Evolutionary conservation across 1,140 invertebrate species (phyloP), one percentile per base, ranked within the genome.

Genomic region (Glomeris maerens): DNA sequence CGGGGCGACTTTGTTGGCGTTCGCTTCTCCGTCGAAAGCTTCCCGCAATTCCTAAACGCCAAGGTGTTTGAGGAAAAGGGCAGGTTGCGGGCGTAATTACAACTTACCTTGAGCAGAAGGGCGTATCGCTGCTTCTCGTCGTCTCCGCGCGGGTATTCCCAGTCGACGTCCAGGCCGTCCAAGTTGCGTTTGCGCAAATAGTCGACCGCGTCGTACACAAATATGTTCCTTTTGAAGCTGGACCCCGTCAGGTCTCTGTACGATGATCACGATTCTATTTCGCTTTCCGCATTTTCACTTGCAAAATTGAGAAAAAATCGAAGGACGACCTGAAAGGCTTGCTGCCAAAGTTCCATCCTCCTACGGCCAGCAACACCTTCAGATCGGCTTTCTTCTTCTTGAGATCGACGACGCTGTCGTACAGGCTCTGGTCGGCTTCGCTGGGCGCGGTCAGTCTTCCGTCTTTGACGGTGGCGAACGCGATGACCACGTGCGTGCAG

Each of bases 81-180:
- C 2, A 41, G n/a, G n/a, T n/a, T n/a, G n/a, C n/a, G n/a, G n/a
- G n/a, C n/a, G n/a, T n/a, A n/a, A n/a, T n/a, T n/a, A n/a, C 14
- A 26, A 55, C 47, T 46, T 50, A 66, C 64, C 58, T 67, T 56
- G 1, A 66, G 13, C 3, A 69, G 54, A 5, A 48, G 29, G 4
- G 64, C 60, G 47, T 64, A 66, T 50, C 56, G 60, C 14, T 61
- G 52, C 45, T 64, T 68, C 45, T 50, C 49, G 2, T 46, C 22
- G 17, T 50, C 49, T 17, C 49, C 36, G 2, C 79, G 77, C 2
- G 91, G 90, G 68, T 94, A 94, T 69, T 96, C 90, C 91, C 92
- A 97, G 62, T 95, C 90, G 1, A 97, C 81, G 58, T 96, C 91
- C n/a, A 93, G 67, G 3, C 92, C 92, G 62, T 96, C 91, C 63